A percentile compares a stretch with the other conserved stretches of the same genome.
phyloP scores from a whole-genome alignment of 2,113 vertebrate species.

The Motacilla alba region DNA sequence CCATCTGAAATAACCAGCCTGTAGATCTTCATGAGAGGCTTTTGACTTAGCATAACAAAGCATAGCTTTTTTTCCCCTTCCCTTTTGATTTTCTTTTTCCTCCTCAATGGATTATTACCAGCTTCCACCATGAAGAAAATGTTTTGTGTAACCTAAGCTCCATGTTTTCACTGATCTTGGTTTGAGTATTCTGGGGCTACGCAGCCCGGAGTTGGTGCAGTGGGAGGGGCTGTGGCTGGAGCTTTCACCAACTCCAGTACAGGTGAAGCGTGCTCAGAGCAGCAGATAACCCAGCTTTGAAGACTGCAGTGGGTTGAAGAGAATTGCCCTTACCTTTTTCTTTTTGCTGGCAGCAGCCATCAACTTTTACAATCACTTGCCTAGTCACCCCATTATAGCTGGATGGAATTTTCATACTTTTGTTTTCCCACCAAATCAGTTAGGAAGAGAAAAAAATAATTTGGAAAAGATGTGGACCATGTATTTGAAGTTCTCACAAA shows the following conservation, averaged over 20 bases:
- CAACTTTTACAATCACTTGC: background rate
- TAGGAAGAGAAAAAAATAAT: background rate
- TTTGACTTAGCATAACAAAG: background rate
- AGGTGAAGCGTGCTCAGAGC: background rate
- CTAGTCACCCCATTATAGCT: background rate
- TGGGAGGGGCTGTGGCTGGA: background rate
- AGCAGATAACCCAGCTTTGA: background rate
- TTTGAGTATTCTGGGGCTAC: background rate
- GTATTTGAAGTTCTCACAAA: background rate
- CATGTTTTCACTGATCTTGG: background rate
- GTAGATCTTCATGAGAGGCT: background rate
- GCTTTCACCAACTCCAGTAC: background rate
- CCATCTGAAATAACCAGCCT: background rate
- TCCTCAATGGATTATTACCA: background rate
- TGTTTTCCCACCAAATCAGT: background rate
- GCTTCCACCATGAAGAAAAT: background rate
- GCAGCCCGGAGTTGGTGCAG: background rate
- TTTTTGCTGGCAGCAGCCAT: background rate
- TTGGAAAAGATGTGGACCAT: rapidly evolving
- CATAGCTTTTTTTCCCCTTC: background rate
- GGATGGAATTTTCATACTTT: background rate
- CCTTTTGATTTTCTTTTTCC: background rate
- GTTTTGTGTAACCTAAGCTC: background rate
- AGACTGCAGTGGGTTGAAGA: background rate
- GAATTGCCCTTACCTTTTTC: background rate